These are phyloP conservation scores for Galago senegalensis DNA, from an alignment of 2,797 vertebrate genomes.

Conservation along the genomic window DNA sequence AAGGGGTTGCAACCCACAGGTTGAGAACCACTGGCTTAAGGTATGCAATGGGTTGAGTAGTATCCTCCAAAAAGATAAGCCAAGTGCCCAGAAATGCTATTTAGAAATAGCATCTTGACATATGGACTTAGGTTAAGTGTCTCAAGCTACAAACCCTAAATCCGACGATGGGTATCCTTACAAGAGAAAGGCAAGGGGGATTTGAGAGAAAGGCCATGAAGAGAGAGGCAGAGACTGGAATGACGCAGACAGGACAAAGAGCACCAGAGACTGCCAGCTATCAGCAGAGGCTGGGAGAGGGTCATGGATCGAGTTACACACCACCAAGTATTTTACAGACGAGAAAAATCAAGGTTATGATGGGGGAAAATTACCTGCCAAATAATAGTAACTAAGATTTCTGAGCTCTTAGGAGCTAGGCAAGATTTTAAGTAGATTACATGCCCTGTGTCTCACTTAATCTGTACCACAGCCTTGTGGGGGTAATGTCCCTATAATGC, in stretches of 20 bases:
- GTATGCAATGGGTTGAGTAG: accelerated
- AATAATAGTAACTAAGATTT: neutral
- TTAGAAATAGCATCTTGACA: neutral
- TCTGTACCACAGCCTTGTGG: accelerated
- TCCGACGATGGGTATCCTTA: neutral
- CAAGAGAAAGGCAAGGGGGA: neutral
- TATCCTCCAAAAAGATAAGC: neutral
- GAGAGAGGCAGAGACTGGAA: neutral
- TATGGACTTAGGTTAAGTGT: neutral
- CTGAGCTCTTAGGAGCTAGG: neutral
- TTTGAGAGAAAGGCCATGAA: neutral
- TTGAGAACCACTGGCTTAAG: no score
- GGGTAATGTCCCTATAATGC: accelerated
- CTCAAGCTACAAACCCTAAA: neutral
- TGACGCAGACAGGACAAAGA: accelerated
- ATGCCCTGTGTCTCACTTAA: accelerated
- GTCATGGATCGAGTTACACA: accelerated
- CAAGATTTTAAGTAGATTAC: neutral
- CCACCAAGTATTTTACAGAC: neutral
- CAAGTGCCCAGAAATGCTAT: neutral
- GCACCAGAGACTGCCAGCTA: neutral
- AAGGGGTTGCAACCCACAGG: no score
- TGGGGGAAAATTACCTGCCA: neutral
- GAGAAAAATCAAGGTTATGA: neutral
- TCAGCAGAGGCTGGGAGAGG: neutral